Conservation (phyloP, 2,113 vertebrate genomes). For the Colaptes auratus region DNA sequence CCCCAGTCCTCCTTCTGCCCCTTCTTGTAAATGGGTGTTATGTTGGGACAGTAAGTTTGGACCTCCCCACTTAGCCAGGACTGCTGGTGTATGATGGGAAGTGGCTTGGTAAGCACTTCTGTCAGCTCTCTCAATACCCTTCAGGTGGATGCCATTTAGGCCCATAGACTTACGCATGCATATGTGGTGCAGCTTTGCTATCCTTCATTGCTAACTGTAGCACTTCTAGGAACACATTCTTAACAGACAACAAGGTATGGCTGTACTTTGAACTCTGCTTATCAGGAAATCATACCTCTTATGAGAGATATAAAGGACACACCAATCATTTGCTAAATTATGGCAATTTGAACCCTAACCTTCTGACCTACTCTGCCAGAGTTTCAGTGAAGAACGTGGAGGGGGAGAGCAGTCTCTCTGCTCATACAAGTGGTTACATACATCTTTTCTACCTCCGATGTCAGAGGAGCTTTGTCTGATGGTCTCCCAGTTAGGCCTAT, state of each 20-base stretch:
- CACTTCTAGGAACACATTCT: slow-evolving; percentile 6
- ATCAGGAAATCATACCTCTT: slow-evolving; percentile 52
- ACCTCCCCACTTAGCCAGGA: no score
- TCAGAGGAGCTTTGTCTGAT: not conserved
- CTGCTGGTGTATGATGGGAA: no score
- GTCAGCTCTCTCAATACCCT: no score
- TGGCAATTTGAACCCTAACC: slow-evolving; percentile 36
- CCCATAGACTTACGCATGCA: no score
- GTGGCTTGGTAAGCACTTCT: no score
- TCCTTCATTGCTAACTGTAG: not conserved
- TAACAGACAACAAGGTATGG: slow-evolving; percentile 8
- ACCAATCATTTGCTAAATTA: slow-evolving; percentile 39
- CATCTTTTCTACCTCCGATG: not conserved
- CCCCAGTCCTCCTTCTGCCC: no score
- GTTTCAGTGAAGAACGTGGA: not conserved
- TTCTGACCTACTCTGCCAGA: not conserved
- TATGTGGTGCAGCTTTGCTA: not conserved
- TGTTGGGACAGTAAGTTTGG: no score
- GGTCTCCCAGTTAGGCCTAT: not conserved
- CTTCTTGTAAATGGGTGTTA: no score
- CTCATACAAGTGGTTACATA: not conserved
- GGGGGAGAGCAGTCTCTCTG: not conserved
- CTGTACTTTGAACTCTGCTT: slow-evolving; percentile 66
- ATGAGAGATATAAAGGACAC: slow-evolving; percentile 40
- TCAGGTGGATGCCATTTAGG: no score